phyloP scores from a whole-genome alignment of 2,113 vertebrate species.

The Carassius carassius region DNA sequence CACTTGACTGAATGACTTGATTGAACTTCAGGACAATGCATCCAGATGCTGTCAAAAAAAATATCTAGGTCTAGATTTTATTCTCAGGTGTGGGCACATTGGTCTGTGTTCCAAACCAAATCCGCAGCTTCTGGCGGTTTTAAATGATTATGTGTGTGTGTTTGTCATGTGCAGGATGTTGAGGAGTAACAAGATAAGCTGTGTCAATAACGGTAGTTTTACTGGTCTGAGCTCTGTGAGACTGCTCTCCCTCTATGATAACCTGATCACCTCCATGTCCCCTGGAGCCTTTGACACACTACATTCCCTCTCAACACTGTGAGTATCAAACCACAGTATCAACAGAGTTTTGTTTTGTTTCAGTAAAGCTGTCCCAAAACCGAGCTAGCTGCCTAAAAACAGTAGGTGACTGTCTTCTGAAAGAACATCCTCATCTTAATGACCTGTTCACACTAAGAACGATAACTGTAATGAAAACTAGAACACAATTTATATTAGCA shows the following conservation, averaged over 20 bases:
- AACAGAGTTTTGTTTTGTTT: background rate
- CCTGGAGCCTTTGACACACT: conserved; percentile 93
- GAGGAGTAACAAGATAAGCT: conserved; percentile 94
- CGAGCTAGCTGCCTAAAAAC: background rate
- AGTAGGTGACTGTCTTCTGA: background rate
- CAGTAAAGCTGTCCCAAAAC: background rate
- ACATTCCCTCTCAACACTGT: conserved; percentile 95
- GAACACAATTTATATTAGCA: background rate
- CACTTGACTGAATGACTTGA: background rate
- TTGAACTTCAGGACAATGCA: background rate
- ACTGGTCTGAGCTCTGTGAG: conserved; percentile 94
- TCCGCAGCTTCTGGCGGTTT: background rate
- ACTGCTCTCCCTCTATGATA: conserved; percentile 94
- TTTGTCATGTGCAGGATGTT: conserved; percentile 83
- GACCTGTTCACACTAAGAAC: background rate
- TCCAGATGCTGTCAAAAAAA: background rate
- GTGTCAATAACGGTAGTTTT: conserved; percentile 94
- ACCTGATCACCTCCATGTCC: conserved; percentile 93
- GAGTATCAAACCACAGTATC: conserved; percentile 65
- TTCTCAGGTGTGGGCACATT: conserved; percentile 19
- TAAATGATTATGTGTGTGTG: background rate
- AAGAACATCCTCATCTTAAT: background rate
- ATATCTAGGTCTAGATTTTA: background rate
- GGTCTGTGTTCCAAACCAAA: conserved; percentile 6
- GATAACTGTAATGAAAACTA: background rate